Base-by-base conservation (phyloP, 2,113 vertebrate species). In the Neodon shergylaensis region DNA sequence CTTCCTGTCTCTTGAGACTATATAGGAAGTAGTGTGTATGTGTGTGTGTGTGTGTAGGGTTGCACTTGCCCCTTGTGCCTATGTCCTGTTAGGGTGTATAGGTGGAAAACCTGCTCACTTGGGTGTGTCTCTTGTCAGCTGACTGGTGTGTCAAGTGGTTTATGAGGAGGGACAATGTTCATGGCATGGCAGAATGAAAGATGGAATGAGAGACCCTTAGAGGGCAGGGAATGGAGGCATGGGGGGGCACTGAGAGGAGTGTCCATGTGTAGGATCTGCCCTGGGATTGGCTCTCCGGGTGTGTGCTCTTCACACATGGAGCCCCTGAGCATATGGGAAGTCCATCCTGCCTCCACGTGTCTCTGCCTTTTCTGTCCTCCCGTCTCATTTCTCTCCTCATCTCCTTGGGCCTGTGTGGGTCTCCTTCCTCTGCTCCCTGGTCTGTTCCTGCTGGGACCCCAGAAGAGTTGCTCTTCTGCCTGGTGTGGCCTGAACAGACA, bases 191-290 rank as follows among this genome's bases (percentile, higher is more conserved):
- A 4, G 33, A 47, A 16, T 0, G 0, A 47, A 17, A 83, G 54
- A 33, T 86, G 47, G 88, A 58, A 47, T 24, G 19, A 13, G 54
- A 73, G 79, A 54, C 83, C 39, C 21, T 24, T 77, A 31, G 36
- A 8, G 88, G 17, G 42, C 3, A 3, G 24, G 12, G 33, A 36
- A n/a, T 70, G 8, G 7, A 4, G 42, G 79, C 8, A 13, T 31
- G 13, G 86, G 36, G 17, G 0, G 9, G 16, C 52, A n/a, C 83
- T 28, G 26, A 58, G 24, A 17, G n/a, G 42, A 21, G 3, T 5
- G 5, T 33, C 79, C 9, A 0, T 6, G 0, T 1, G 9, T 7
- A 9, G 47, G 33, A 72, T 24, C 58, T n/a, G 39, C 9, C 65
- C 1, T 14, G 28, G 49, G 8, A 26, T 79, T 44, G 52, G 52